Percentiles rank a stretch among this genome's conserved stretches.
Evolutionary conservation across 2,797 vertebrate species (phyloP).

Genomic region (Pseudopleuronectes americanus): DNA sequence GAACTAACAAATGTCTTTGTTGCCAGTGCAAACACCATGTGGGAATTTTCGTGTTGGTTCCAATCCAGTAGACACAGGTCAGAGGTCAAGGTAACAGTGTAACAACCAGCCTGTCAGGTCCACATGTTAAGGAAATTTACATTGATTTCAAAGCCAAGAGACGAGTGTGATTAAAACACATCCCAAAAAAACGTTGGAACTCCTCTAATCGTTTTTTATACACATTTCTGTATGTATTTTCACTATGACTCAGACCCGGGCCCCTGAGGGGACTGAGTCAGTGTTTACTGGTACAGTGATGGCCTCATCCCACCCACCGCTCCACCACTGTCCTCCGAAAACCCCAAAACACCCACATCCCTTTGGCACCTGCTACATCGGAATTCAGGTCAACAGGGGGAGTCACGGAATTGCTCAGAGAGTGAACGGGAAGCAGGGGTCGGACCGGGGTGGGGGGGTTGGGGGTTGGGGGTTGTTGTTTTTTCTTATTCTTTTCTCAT

Average conservation of each 20-base stretch:
- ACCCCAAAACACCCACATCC: constrained; percentile 67
- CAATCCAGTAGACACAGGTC: constrained; percentile 22
- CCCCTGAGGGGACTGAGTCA: constrained; percentile 32
- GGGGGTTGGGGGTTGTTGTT: constrained; percentile 21
- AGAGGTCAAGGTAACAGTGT: constrained; percentile 9
- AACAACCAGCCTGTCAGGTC: background rate
- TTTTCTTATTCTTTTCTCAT: constrained; percentile 56
- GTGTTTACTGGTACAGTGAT: constrained; percentile 48
- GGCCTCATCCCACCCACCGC: constrained; percentile 38
- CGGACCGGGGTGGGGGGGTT: background rate
- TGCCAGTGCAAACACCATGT: background rate
- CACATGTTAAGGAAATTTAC: no score
- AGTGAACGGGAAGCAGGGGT: constrained; percentile 63
- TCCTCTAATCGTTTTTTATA: background rate
- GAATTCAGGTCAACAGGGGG: constrained; percentile 78
- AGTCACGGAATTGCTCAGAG: constrained; percentile 67
- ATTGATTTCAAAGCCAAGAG: no score
- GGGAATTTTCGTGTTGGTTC: constrained; percentile 6
- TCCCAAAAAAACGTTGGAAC: no score
- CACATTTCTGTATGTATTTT: background rate
- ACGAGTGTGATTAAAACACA: no score
- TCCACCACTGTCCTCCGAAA: constrained; percentile 40
- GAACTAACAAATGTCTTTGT: background rate
- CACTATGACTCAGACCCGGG: background rate
- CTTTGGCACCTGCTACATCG: constrained; percentile 72